phyloP scores from a whole-genome alignment of 2,797 vertebrate genomes.

The Pyrocephalus nanus region DNA sequence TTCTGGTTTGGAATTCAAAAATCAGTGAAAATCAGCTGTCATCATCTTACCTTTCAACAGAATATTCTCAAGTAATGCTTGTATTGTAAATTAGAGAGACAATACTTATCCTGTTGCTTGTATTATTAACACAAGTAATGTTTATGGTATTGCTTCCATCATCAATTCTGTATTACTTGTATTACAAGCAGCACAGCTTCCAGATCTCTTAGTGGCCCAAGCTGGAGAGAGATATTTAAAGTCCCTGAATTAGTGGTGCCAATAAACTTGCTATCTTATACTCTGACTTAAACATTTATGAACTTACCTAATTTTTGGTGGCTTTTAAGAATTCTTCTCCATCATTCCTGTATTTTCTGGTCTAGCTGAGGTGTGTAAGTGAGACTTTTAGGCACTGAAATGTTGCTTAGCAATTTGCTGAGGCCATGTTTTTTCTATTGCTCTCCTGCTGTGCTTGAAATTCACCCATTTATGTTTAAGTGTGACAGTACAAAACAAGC shows the following conservation, averaged over 20 bases:
- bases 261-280: not conserved
- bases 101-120: not conserved
- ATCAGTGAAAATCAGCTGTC: not conserved
- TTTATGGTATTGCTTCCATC: not conserved
- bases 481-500: not conserved
- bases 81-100: not conserved
- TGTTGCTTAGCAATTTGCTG: conserved; percentile 16
- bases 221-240: not conserved
- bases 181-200: not conserved
- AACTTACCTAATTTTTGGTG: not conserved
- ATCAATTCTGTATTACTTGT: not conserved
- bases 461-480: conserved; percentile 18
- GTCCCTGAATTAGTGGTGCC: not conserved
- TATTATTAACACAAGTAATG: not conserved
- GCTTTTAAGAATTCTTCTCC: not conserved
- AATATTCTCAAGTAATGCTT: not conserved
- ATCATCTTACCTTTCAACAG: not conserved
- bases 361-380: not conserved
- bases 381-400: not conserved
- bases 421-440: not conserved
- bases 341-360: not conserved
- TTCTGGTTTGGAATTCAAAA: not conserved
- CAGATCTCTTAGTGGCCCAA: not conserved
- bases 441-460: conserved; percentile 35
- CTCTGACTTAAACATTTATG: not conserved